phyloP scores from a whole-genome alignment of 2,797 vertebrate genomes.

The Pseudochromis fuscus region DNA sequence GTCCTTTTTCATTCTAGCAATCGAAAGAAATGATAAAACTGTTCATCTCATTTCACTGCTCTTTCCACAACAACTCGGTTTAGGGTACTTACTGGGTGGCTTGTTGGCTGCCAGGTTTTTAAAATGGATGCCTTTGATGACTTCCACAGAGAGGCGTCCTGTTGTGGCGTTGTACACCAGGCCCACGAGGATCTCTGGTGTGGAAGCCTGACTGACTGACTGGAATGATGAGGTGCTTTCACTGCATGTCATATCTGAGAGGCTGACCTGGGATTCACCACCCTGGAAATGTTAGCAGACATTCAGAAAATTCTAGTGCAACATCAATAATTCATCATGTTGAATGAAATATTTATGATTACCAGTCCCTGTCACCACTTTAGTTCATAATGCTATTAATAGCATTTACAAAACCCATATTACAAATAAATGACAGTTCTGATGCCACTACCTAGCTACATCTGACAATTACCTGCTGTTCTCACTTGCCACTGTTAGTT shows the following conservation, averaged over 20 bases:
- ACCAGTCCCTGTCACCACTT: not conserved
- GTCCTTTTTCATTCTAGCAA: not conserved
- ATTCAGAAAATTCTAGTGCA: slow-evolving; percentile 15
- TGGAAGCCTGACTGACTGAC: slow-evolving; percentile 92
- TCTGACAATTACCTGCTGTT: slow-evolving; percentile 1
- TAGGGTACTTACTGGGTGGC: slow-evolving; percentile 96
- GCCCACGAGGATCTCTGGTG: slow-evolving; percentile 95
- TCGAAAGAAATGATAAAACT: not conserved
- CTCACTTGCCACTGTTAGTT: too few species aligned
- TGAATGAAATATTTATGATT: slow-evolving; percentile 7
- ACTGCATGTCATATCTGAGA: slow-evolving; percentile 95
- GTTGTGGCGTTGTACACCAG: slow-evolving; percentile 98
- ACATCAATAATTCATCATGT: slow-evolving; percentile 7
- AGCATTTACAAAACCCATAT: not conserved
- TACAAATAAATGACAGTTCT: not conserved
- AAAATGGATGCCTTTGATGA: slow-evolving; percentile 99
- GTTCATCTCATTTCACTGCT: slow-evolving; percentile 47
- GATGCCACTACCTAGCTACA: not conserved
- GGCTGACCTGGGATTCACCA: slow-evolving; percentile 93
- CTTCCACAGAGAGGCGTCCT: slow-evolving; percentile 95
- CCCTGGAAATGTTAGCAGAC: slow-evolving; percentile 82
- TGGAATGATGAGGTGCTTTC: slow-evolving; percentile 96
- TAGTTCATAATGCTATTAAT: not conserved
- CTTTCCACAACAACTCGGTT: slow-evolving; percentile 65
- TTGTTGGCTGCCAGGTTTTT: slow-evolving; percentile 97